Evolutionary conservation across 2,888 invertebrate species (phyloP), one percentile per base, ranked within the genome.

Genomic region (Diabrotica balteata): DNA sequence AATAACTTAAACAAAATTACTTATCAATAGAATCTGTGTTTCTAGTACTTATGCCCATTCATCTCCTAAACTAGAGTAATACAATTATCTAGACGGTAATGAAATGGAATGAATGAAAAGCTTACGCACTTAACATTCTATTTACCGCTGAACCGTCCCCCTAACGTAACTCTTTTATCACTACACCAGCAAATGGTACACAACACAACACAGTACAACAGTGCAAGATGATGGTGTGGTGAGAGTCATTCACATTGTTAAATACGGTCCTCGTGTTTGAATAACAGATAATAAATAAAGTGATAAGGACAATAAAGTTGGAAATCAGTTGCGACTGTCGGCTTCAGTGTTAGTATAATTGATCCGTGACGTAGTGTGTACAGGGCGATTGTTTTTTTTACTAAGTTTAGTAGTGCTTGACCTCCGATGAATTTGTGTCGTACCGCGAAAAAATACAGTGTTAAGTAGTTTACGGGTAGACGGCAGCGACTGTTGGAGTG

Each of bases 201-300:
- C 43, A 57, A 57, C 45, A 45, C 55, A 44, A 45, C 44, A 43
- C 55, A 45, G 11, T 57, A 9, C 55, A 57, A 57, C 44, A 57
- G 45, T 57, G 32, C 32, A 32, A 32, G 32, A 32, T 32, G 32
- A 32, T 32, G 32, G 32, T 45, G 45, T 44, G 59, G 51, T 66
- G 57, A 47, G 49, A 66, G 69, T 67, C 66, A 72, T 70, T 72
- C 70, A 65, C 69, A 55, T 69, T 62, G 66, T 67, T 70, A 72
- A 72, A 72, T 67, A 68, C 58, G 58, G 67, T 63, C 55, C 68
- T 70, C 68, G 64, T 64, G 68, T 65, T 67, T 59, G 63, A 70
- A 68, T 70, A 68, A 68, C 65, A 64, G 57, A 67, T 63, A 55
- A 72, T 73, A 75, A 72, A 73, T 69, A 73, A 74, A 73, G 70